Evolutionary conservation across 2,888 invertebrate genomes (phyloP).

Genomic region (Acleris cristana): DNA sequence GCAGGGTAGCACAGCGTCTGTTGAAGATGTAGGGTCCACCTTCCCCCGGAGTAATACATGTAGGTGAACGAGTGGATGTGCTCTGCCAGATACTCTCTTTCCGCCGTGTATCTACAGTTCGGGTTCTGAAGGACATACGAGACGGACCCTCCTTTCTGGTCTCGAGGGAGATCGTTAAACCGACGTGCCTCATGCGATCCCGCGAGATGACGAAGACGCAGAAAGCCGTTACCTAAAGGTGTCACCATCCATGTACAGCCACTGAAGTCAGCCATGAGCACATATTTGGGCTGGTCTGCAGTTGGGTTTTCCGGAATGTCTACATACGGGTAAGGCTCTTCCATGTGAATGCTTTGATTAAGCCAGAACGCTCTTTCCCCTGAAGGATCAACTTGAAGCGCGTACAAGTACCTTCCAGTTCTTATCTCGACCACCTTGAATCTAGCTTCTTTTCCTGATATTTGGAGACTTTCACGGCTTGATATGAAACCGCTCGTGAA

Average conservation of each 20-base stretch:
- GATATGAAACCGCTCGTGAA: background rate
- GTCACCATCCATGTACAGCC: constrained; percentile 4
- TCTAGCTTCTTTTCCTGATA: background rate
- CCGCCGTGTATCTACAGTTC: background rate
- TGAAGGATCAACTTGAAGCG: background rate
- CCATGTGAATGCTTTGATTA: background rate
- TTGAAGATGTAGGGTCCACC: background rate
- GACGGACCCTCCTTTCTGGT: background rate
- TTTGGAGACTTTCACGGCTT: too few relatives aligned
- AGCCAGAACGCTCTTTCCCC: constrained; percentile 1
- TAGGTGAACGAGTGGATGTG: background rate
- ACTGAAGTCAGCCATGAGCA: constrained; percentile 5
- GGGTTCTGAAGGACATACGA: background rate
- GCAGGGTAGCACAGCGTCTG: background rate
- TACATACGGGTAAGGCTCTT: background rate
- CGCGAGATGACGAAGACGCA: background rate
- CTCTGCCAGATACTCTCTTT: background rate
- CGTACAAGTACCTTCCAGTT: background rate
- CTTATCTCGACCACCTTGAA: background rate
- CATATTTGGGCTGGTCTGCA: background rate
- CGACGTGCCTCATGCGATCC: background rate
- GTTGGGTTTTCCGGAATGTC: background rate
- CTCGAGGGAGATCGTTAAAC: background rate
- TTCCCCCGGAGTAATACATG: background rate
- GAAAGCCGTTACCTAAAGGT: background rate